Evolutionary conservation across 2,888 invertebrate genomes (phyloP), one percentile per base, ranked within the genome.

Genomic region (Phortica magna): DNA sequence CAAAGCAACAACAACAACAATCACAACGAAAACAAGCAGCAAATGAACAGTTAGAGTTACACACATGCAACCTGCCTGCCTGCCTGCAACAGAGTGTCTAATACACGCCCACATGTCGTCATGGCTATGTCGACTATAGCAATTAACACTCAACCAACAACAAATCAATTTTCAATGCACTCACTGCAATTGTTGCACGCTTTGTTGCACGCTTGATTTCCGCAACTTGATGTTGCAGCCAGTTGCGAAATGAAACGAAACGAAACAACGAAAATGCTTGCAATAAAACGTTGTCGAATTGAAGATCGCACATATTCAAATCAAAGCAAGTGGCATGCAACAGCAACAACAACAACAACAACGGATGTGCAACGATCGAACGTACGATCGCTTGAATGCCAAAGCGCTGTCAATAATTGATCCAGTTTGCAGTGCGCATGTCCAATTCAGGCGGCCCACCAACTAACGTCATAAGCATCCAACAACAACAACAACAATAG

Each of bases 81-180:
- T 39, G n/a, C 65, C 12, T 6, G n/a, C 55, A 9, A 59, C 17
- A 2, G 9, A 59, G 17, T 10, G 19, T 22, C 61, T 10, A 17
- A 22, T 4, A 19, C 17, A 61, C 61, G 61, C 9, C 22, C 61
- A 61, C 19, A 61, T 61, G 61, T 61, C 19, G 17, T 17, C 19
- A 61, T 61, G 48, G 48, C 48, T 85, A 79, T 59, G 17, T 65
- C 10, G 31, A 65, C n/a, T 39, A 79, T 83, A 82, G 88, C 85
- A 85, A 85, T 85, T 85, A 89, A 85, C 85, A 85, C 85, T 85
- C 88, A 80, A 88, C 81, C 85, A 84, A 89, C 85, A 88, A 85
- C 85, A 85, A 85, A 85, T 85, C 85, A 85, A 85, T 85, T 85
- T 89, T 88, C 85, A 80, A 78, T 88, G 88, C 89, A 84, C 76